Evolutionary conservation across 2,797 vertebrate genomes (phyloP), one percentile per base, ranked within the genome.

Genomic region (Remorina albescens): DNA sequence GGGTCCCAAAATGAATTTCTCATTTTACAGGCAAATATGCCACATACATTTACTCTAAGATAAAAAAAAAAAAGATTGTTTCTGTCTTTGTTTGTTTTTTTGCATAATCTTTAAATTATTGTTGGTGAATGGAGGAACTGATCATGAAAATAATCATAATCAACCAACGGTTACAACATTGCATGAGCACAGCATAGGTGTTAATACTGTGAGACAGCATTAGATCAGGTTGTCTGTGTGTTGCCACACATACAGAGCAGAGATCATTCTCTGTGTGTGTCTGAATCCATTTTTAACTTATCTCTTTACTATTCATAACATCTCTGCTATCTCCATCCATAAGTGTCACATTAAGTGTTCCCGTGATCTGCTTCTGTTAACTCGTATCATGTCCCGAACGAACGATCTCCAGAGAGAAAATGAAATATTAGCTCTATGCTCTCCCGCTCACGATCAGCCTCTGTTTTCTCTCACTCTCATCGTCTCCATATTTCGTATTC

Each of bases 311-410:
- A 26, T 64, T 61, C n/a, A 46, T 53, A 47, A 19, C 41, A 23
- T 47, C 25, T 76, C 67, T 62, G 41, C 37, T 65, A 26, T 21
- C 47, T 58, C 50, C 56, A 44, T 72, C 53, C 51, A 8, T 25
- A 46, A 56, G 60, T 62, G 63, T 71, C 53, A 61, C 63, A 37
- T 73, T 51, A 71, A 65, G 36, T 57, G 62, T 37, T 69, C 16
- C 51, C 69, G 51, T 60, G 30, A 54, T 77, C 76, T 71, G 66
- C n/a, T 53, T 67, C 32, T 53, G 61, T 32, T 53, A 56, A 67
- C 46, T 74, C 59, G 42, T 63, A 58, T 70, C 67, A 19, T 19
- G 37, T 39, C 30, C 19, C 63, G 19, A 15, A 21, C 61, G 56
- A 46, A 53, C 8, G 3, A 44, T 65, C 30, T 63, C n/a, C 3